Percentiles rank a stretch among this genome's conserved stretches.
These are phyloP conservation scores for Coronaproctus castanopsis DNA, from an alignment of 2,888 invertebrate species.

Conservation along the genomic window DNA sequence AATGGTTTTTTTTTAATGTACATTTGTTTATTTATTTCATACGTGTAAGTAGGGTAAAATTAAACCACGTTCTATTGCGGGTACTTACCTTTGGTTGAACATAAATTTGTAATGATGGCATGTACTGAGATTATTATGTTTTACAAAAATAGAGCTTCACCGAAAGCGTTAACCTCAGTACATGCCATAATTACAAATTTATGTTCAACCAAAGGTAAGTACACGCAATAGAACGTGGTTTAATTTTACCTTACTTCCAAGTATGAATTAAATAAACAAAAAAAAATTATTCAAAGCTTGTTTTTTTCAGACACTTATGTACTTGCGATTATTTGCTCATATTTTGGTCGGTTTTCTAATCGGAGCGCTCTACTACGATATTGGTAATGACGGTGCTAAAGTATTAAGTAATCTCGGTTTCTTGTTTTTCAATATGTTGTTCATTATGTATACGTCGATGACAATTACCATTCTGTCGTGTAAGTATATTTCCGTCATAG, in stretches of 20 bases:
- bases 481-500: slow-evolving; percentile 33
- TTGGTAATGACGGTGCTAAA: slow-evolving; percentile 88
- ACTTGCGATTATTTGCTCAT: slow-evolving; percentile 81
- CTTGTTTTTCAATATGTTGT: slow-evolving; percentile 94
- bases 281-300: no score
- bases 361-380: slow-evolving; percentile 85
- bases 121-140: no score
- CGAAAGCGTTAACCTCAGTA: no score
- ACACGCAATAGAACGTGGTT: no score
- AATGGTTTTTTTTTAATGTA: not conserved
- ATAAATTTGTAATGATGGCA: no score
- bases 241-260: no score
- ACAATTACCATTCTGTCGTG: slow-evolving; percentile 95
- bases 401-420: slow-evolving; percentile 90
- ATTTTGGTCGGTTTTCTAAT: slow-evolving; percentile 81
- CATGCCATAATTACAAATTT: no score
- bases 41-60: not conserved
- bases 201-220: no score
- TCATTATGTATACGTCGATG: slow-evolving; percentile 98
- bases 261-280: no score
- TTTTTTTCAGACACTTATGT: slow-evolving; percentile 68
- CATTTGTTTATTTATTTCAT: not conserved
- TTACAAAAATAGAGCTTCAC: no score
- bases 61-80: no score
- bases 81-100: no score